Conservation (phyloP, 2,888 invertebrate genomes). For the Acronicta leporina region DNA sequence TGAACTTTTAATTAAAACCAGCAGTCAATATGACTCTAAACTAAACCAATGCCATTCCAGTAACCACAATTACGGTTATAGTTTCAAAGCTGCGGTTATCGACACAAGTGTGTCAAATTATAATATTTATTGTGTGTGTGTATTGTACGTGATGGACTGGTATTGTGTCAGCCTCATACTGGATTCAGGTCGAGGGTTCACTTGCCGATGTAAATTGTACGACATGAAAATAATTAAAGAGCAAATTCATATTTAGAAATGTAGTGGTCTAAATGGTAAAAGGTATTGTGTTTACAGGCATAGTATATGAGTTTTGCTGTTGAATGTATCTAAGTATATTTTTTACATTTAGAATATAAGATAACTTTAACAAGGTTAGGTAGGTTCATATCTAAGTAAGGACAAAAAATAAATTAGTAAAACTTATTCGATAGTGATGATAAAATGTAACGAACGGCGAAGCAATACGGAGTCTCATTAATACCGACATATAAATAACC, state of each 20-base stretch:
- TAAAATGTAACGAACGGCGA: no score
- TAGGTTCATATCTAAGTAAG: no score
- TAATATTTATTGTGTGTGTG: constrained; percentile 66
- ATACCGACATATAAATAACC: no score
- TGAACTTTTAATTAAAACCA: background rate
- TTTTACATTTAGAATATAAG: no score
- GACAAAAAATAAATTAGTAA: no score
- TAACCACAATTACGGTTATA: constrained; percentile 58
- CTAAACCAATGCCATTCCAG: constrained; percentile 33
- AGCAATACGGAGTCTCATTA: no score
- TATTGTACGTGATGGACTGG: constrained; percentile 73
- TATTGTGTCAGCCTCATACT: constrained; percentile 63
- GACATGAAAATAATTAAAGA: constrained; percentile 48
- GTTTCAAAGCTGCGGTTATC: constrained; percentile 60
- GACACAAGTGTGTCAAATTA: constrained; percentile 76
- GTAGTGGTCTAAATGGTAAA: background rate
- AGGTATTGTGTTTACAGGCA: background rate
- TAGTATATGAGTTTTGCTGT: background rate
- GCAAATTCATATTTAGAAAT: constrained; percentile 30
- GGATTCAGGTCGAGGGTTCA: constrained; percentile 69
- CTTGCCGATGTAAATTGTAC: constrained; percentile 46
- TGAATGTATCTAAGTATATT: no score
- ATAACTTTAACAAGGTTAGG: no score
- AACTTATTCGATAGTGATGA: no score
- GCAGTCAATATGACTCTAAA: constrained; percentile 1